Base-by-base conservation (phyloP, 2,113 vertebrate genomes). In the Apodemus sylvaticus region DNA sequence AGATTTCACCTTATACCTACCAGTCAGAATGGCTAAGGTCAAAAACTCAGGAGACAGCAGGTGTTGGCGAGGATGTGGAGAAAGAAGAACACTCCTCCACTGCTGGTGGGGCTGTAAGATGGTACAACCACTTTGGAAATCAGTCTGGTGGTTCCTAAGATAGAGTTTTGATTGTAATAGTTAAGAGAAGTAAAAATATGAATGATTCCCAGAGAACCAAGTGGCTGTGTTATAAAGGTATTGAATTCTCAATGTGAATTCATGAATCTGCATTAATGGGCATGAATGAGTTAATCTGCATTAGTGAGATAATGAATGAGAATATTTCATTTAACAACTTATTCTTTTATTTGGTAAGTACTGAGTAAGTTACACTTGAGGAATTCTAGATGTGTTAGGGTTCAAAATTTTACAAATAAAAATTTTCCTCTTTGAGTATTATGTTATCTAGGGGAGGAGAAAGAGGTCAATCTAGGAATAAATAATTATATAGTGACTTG, bases 361-460 rank as follows among this genome's bases (percentile, higher is more conserved):
- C n/a, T 68, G 64, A 92, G n/a, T 31, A 83, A 29, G 11, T 51
- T 64, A 77, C 39, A 93, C 20, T 4, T 73, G 22, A 12, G 22
- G 73, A 64, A 45, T 24, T 73, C 12, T 31, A 17, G n/a, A 76
- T 42, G 31, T 73, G 4, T 70, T 51, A 42, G 24, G 55, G 10
- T n/a, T 71, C 42, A 89, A 91, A 73, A 42, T 11, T 42, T 19
- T 92, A 58, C 34, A 66, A 51, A 39, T 90, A 1, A 70, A 66
- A 20, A n/a, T 45, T 60, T 3, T 16, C 78, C 0, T 14, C 12
- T 51, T 53, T 0, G 4, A 70, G 3, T 4, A n/a, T 58, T 17
- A 89, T 20, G 51, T 58, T 64, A 66, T 53, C 7, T 45, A n/a
- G 11, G 16, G 4, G 3, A 87, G 8, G 13, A 77, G 3, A 48